Conservation (phyloP, 2,888 invertebrate species). For the Lithodes maja region DNA sequence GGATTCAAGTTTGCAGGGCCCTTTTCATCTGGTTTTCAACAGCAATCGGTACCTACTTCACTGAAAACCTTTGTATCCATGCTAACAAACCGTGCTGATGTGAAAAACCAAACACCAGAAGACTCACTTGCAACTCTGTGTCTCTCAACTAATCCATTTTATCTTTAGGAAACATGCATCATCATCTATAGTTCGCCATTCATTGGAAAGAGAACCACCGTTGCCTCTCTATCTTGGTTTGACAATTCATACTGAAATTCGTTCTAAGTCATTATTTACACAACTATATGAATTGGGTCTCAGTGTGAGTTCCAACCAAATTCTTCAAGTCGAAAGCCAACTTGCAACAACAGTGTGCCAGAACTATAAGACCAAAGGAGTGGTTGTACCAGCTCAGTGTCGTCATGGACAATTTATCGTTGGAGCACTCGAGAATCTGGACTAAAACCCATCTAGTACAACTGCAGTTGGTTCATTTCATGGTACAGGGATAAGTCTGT, state of each 20-base stretch:
- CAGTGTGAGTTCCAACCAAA: background rate
- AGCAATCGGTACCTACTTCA: background rate
- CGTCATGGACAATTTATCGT: constrained; percentile 4
- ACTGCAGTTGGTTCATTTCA: constrained; percentile 18
- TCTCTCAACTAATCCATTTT: background rate
- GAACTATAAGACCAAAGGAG: background rate
- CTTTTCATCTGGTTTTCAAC: background rate
- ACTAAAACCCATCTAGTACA: constrained; percentile 31
- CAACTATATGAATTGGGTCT: constrained; percentile 6
- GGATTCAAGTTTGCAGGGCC: background rate
- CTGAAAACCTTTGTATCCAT: background rate
- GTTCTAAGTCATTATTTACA: constrained; percentile 5
- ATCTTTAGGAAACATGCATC: background rate
- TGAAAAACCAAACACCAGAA: background rate
- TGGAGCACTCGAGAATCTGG: constrained; percentile 12
- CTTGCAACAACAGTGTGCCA: constrained; percentile 7
- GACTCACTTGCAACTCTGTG: background rate
- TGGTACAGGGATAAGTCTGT: constrained; percentile 22
- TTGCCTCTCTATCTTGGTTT: background rate
- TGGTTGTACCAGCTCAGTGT: background rate
- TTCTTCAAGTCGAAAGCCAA: background rate
- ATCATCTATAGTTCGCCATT: background rate
- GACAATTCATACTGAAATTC: background rate
- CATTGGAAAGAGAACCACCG: constrained; percentile 12
- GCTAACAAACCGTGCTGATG: background rate